A percentile compares a stretch with the other conserved stretches of the same genome.
Evolutionary conservation across 2,888 invertebrate species (phyloP).

Genomic region (Ephialtes manifestator): DNA sequence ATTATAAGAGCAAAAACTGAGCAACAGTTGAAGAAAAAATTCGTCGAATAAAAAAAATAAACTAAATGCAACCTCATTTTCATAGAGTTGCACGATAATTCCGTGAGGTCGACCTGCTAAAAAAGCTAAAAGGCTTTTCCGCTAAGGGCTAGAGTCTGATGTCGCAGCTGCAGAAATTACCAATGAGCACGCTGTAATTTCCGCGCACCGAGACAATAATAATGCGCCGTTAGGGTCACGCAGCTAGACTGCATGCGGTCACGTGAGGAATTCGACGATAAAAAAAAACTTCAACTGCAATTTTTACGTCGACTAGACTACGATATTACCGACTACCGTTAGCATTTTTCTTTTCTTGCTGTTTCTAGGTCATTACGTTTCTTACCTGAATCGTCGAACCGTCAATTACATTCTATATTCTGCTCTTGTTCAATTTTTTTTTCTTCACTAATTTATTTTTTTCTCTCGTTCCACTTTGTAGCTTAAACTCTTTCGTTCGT

Average conservation of each 20-base stretch:
- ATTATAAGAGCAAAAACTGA: too few relatives aligned
- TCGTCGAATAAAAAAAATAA: too few relatives aligned
- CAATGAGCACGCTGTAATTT: conserved; percentile 59
- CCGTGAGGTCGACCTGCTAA: conserved; percentile 23
- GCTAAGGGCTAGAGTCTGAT: not conserved
- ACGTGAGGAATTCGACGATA: conserved; percentile 60
- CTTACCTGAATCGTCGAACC: conserved; percentile 32
- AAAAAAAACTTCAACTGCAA: conserved; percentile 17
- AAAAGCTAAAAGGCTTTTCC: conserved; percentile 40
- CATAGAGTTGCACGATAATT: not conserved
- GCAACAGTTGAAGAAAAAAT: too few relatives aligned
- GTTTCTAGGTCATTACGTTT: conserved; percentile 54
- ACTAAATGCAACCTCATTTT: too few relatives aligned
- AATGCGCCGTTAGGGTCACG: conserved; percentile 51
- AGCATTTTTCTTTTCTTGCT: not conserved
- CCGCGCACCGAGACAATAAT: conserved; percentile 53
- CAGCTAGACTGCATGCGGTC: conserved; percentile 14
- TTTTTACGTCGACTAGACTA: conserved; percentile 13
- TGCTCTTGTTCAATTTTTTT: not conserved
- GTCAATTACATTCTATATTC: conserved; percentile 35
- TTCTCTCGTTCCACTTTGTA: not conserved
- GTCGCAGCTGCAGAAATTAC: conserved; percentile 51
- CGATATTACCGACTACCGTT: not conserved
- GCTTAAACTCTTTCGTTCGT: not conserved
- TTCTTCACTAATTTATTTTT: not conserved